These are phyloP conservation scores for Cataglyphis livida DNA, from an alignment of 2,888 invertebrate species.

Conservation along the genomic window DNA sequence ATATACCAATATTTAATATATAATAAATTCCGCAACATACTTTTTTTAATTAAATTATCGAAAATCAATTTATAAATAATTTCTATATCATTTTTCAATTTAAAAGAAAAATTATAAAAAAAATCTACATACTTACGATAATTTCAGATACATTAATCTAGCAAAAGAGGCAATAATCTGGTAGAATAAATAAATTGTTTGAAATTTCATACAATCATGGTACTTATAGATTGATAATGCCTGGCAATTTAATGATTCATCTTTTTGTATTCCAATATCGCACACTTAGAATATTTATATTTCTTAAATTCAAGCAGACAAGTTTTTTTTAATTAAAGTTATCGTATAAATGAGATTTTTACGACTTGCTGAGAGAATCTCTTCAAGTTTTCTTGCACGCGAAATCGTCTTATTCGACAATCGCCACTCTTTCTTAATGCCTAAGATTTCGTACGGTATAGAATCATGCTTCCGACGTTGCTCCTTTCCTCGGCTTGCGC, in stretches of 20 bases:
- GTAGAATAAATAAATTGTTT: background rate
- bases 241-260: background rate
- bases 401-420: constrained; percentile 62
- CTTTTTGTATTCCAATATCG: constrained; percentile 3
- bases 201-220: background rate
- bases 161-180: background rate
- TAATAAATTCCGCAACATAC: background rate
- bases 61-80: background rate
- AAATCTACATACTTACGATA: background rate
- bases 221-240: constrained; percentile 14
- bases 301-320: constrained; percentile 11
- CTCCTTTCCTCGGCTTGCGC: constrained; percentile 53
- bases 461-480: constrained; percentile 62
- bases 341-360: constrained; percentile 42
- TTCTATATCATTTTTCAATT: background rate
- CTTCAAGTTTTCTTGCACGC: constrained; percentile 72
- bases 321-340: constrained; percentile 27
- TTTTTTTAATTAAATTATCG: background rate
- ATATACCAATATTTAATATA: background rate
- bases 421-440: constrained; percentile 64
- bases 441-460: constrained; percentile 45
- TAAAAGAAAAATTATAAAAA: background rate
- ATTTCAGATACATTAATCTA: background rate
- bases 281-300: constrained; percentile 9
- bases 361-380: constrained; percentile 64